A percentile compares a stretch with the other conserved stretches of the same genome.
Conservation (phyloP, 2,113 vertebrate species). For the Arenaria interpres region DNA sequence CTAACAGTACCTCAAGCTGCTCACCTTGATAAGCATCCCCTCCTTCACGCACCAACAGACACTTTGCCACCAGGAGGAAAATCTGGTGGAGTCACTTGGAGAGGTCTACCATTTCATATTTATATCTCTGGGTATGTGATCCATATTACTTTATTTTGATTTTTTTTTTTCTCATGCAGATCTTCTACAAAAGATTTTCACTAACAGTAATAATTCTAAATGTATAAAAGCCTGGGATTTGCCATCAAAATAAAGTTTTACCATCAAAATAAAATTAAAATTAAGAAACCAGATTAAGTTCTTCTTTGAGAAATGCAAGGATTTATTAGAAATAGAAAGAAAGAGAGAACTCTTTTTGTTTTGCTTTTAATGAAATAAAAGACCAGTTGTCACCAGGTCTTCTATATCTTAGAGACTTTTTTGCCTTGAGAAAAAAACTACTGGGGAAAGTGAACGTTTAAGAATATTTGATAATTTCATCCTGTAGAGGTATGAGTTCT, state of each 20-base stretch:
- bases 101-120: neutral
- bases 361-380: neutral
- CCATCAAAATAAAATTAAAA: neutral
- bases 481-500: neutral
- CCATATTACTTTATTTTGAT: neutral
- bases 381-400: neutral
- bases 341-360: neutral
- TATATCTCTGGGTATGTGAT: neutral
- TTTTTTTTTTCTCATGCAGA: neutral
- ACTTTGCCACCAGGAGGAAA: neutral
- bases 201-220: neutral
- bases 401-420: neutral
- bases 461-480: neutral
- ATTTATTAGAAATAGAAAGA: neutral
- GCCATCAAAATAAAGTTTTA: neutral
- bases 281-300: neutral
- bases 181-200: neutral
- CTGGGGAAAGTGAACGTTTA: neutral
- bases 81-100: neutral
- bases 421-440: neutral
- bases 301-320: rapidly evolving
- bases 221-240: neutral
- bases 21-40: neutral
- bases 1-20: neutral
- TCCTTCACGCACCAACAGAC: neutral